Evolutionary conservation across 2,888 invertebrate genomes (phyloP).

Genomic region (Drosophila demipolita): DNA sequence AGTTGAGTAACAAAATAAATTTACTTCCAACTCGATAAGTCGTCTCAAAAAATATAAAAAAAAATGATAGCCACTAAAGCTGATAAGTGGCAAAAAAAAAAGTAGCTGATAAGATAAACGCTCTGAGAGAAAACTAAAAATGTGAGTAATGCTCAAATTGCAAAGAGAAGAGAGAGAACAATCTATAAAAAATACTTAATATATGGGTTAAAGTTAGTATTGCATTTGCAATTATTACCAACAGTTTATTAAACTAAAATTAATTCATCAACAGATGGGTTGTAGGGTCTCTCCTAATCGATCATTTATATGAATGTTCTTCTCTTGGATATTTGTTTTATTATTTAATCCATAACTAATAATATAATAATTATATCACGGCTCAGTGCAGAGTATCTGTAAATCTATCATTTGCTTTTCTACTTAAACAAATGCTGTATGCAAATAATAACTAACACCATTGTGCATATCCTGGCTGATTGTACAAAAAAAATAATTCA

Average conservation of each 20-base stretch:
- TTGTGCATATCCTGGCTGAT: conserved; percentile 7
- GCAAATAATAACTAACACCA: conserved; percentile 23
- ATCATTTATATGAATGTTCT: not conserved
- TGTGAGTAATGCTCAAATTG: conserved; percentile 1
- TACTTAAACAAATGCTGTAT: conserved; percentile 1
- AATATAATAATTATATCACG: not conserved
- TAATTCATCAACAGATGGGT: not conserved
- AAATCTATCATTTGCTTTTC: not conserved
- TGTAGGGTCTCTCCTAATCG: not conserved
- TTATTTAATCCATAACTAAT: not conserved
- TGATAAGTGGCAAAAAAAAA: conserved; percentile 5
- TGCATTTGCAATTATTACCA: not conserved
- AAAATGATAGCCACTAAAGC: conserved; percentile 27
- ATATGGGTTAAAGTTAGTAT: not conserved
- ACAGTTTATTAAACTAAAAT: not conserved
- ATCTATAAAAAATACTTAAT: not conserved
- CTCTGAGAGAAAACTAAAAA: conserved; percentile 12
- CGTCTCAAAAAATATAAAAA: conserved; percentile 15
- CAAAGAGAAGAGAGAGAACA: not conserved
- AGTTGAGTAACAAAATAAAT: conserved; percentile 8
- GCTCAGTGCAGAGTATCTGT: not conserved
- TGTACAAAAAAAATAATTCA: not conserved
- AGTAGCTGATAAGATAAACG: conserved; percentile 35
- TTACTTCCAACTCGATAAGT: conserved; percentile 27
- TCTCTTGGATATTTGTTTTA: not conserved